These are phyloP conservation scores for Archips xylosteana DNA, from an alignment of 2,888 invertebrate species.

Conservation along the genomic window DNA sequence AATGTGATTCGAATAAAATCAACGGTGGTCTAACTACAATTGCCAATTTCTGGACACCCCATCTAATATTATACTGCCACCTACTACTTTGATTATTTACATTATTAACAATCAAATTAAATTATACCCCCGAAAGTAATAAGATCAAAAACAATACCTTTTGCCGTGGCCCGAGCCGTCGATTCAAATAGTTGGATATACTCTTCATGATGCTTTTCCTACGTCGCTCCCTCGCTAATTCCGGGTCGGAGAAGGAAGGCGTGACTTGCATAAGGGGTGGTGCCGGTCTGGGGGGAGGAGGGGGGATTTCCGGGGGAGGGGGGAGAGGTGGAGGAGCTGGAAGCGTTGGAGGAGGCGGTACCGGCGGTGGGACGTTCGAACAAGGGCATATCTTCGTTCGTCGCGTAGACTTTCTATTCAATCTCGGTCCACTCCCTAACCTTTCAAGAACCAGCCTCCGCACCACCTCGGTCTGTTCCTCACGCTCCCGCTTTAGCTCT, in stretches of 20 bases:
- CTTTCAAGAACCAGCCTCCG: constrained; percentile 94
- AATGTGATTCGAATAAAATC: constrained; percentile 1
- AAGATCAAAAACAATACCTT: constrained; percentile 71
- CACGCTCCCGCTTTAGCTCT: constrained; percentile 91
- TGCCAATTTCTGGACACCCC: constrained; percentile 61
- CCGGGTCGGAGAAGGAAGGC: constrained; percentile 85
- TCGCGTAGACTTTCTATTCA: constrained; percentile 56
- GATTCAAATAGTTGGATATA: constrained; percentile 93
- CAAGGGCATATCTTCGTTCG: constrained; percentile 53
- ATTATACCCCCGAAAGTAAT: constrained; percentile 1
- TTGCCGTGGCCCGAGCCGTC: constrained; percentile 88
- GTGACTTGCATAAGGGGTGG: constrained; percentile 67
- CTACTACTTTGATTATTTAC: constrained; percentile 37
- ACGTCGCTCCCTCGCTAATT: constrained; percentile 86
- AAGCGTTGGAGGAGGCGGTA: constrained; percentile 50
- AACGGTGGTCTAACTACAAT: constrained; percentile 25
- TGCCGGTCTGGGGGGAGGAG: constrained; percentile 60
- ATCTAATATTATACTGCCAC: constrained; percentile 33
- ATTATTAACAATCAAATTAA: constrained; percentile 22
- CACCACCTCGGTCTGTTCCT: constrained; percentile 93
- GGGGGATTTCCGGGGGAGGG: constrained; percentile 43
- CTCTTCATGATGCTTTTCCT: constrained; percentile 94
- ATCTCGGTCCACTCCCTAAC: constrained; percentile 72
- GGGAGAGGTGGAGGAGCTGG: constrained; percentile 55
- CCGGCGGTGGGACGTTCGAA: constrained; percentile 55